A percentile compares a stretch with the other conserved stretches of the same genome.
Evolutionary conservation across 2,113 vertebrate genomes (phyloP).

Genomic region (Notothenia coriiceps): DNA sequence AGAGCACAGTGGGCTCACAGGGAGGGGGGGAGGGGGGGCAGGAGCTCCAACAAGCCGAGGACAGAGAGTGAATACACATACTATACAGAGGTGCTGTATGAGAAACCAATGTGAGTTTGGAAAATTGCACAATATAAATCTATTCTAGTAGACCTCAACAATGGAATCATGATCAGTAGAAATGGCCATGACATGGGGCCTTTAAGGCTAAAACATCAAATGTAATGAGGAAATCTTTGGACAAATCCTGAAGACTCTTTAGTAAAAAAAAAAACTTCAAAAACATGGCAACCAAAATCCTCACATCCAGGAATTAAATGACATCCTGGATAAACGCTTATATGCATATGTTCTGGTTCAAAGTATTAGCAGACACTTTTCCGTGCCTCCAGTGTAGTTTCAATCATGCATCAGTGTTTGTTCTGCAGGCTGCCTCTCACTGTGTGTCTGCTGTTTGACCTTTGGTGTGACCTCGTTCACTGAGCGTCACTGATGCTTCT

Average conservation of each 20-base stretch:
- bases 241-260: neutral
- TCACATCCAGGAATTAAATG: neutral
- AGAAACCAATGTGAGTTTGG: too few relatives aligned
- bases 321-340: neutral
- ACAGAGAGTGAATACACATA: too few relatives aligned
- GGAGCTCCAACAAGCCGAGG: too few relatives aligned
- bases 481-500: neutral
- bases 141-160: too few relatives aligned
- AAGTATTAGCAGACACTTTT: too few relatives aligned
- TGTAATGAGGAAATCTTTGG: neutral
- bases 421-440: neutral
- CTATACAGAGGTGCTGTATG: too few relatives aligned
- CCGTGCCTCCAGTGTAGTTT: neutral
- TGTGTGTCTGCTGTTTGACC: constrained; percentile 7
- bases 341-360: neutral
- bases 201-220: neutral
- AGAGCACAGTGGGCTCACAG: too few relatives aligned
- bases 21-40: too few relatives aligned
- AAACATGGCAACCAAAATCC: neutral
- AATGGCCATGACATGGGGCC: too few relatives aligned
- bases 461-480: neutral
- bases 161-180: too few relatives aligned
- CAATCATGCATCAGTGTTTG: neutral
- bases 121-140: too few relatives aligned
- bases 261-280: neutral